Evolutionary conservation across 2,113 vertebrate species (phyloP), one percentile per base, ranked within the genome.

Genomic region (Hyla sarda): DNA sequence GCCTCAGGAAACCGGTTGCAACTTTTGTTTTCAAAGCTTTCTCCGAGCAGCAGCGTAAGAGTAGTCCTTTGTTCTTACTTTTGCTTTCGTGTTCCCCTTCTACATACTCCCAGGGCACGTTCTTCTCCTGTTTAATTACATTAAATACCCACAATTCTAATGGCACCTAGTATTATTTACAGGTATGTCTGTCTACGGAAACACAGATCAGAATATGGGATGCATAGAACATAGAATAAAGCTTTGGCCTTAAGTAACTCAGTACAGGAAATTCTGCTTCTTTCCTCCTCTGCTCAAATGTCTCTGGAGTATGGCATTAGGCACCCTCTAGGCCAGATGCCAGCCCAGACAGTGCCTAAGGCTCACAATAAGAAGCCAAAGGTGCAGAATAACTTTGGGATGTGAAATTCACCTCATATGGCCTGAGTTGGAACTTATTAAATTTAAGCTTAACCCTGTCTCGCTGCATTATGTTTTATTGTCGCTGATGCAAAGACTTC

Each of bases 371-470:
- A 62, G 58, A 87, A 75, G 77, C 77, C 77, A 86, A 80, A 87
- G 85, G 78, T 87, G 45, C 85, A 34, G 85, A 87, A 87, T 87
- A n/a, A 82, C 79, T 87, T 82, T 74, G 74, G 85, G 77, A 87
- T 79, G 73, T 48, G 69, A 87, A 80, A 60, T 62, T 87, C 77
- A 47, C 52, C 84, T 86, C 65, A 74, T 60, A 72, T 74, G 52
- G 78, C 69, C 60, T 48, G 67, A 81, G 60, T 19, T 73, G 67
- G 77, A 81, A 73, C 52, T 74, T 87, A 82, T 82, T 74, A 74
- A 82, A 62, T 81, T 0, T 62, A 19, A 87, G 47, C 28, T 45
- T 72, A 60, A n/a, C 65, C 11, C 54, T 82, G 67, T 67, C 85
- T 87, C 50, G n/a, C 41, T 82, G 77, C 69, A 82, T 58, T 48